Evolutionary conservation across 1,140 invertebrate genomes (phyloP).

Genomic region (Neocloeon triangulifer): DNA sequence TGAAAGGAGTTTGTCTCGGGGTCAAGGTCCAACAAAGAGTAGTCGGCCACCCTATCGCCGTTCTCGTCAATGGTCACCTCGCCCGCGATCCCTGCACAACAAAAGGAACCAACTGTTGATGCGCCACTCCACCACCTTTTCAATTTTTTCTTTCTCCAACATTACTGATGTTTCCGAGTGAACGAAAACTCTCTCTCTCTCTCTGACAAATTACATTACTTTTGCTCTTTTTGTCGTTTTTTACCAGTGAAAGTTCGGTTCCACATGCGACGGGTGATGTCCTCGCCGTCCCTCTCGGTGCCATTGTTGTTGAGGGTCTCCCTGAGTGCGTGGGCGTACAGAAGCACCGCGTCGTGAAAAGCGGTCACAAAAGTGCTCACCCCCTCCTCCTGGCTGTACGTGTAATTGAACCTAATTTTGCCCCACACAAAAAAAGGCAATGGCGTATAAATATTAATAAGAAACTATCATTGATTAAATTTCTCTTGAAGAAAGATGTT

Average conservation of each 20-base stretch:
- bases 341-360: slow-evolving; percentile 83
- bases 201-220: no score
- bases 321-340: slow-evolving; percentile 79
- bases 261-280: slow-evolving; percentile 71
- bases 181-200: no score
- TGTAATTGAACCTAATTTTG: no score
- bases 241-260: slow-evolving; percentile 66
- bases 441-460: no score
- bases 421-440: no score
- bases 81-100: slow-evolving; percentile 73
- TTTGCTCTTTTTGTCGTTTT: no score
- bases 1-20: slow-evolving; percentile 57
- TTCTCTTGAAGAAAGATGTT: no score
- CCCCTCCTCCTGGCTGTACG: slow-evolving; percentile 29
- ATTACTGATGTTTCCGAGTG: no score
- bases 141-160: no score
- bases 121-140: no score
- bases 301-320: slow-evolving; percentile 46
- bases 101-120: no score
- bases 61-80: slow-evolving; percentile 77
- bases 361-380: slow-evolving; percentile 76
- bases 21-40: slow-evolving; percentile 76
- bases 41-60: slow-evolving; percentile 75
- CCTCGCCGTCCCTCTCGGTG: slow-evolving; percentile 29
- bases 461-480: no score